Evolutionary conservation across 2,888 invertebrate genomes (phyloP).

Genomic region (Petrolisthes cinctipes): DNA sequence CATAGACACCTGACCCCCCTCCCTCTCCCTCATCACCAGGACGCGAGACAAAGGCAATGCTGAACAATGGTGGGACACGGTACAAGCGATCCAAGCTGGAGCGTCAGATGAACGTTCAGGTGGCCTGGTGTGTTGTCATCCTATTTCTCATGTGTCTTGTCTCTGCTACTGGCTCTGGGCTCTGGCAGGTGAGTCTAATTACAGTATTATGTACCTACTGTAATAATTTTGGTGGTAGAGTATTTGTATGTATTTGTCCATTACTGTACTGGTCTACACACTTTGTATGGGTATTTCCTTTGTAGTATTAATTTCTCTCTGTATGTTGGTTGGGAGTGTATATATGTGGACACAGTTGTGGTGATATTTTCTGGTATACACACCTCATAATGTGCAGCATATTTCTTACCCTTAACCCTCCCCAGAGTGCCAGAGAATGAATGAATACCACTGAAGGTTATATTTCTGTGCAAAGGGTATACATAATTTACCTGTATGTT

Average conservation of each 20-base stretch:
- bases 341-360: not conserved
- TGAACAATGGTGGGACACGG: conserved; percentile 95
- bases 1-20: too few relatives aligned
- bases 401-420: too few relatives aligned
- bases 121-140: conserved; percentile 81
- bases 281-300: too few relatives aligned
- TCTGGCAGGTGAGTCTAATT: conserved; percentile 68
- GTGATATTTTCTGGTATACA: too few relatives aligned
- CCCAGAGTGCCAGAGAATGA: too few relatives aligned
- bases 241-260: too few relatives aligned
- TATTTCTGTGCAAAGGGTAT: too few relatives aligned
- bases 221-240: not conserved
- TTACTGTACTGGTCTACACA: too few relatives aligned
- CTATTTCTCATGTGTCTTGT: conserved; percentile 72
- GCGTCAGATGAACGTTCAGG: conserved; percentile 93
- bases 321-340: not conserved
- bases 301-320: not conserved
- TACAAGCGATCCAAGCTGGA: conserved; percentile 94
- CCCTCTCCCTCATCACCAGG: too few relatives aligned
- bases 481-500: not conserved
- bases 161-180: conserved; percentile 71
- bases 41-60: conserved; percentile 97
- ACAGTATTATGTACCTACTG: not conserved
- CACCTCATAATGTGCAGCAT: too few relatives aligned
- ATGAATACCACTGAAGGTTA: too few relatives aligned